Evolutionary conservation across 2,888 invertebrate species (phyloP).

Genomic region (Graphium colonna): DNA sequence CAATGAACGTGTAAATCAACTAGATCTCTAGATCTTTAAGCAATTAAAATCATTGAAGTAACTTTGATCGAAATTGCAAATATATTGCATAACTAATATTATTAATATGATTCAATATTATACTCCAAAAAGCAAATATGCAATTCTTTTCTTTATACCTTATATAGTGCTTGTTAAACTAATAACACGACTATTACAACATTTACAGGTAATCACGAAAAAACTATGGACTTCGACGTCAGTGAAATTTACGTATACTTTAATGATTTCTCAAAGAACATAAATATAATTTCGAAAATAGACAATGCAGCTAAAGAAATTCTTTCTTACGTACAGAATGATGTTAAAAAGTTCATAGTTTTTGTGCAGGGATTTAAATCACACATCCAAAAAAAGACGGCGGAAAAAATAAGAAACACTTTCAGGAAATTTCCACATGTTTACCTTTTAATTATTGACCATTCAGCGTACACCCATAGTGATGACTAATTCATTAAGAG

Average conservation of each 20-base stretch:
- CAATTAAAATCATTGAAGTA: too few species aligned
- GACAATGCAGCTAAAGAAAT: conserved; percentile 58
- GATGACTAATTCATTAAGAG: conserved; percentile 53
- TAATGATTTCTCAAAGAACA: conserved; percentile 52
- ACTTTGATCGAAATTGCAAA: too few species aligned
- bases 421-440: conserved; percentile 57
- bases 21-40: too few species aligned
- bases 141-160: too few species aligned
- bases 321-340: conserved; percentile 47
- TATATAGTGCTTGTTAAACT: too few species aligned
- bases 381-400: conserved; percentile 57
- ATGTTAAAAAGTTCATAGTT: conserved; percentile 51
- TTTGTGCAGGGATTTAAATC: conserved; percentile 67
- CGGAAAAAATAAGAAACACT: conserved; percentile 53
- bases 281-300: too few species aligned
- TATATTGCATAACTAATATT: too few species aligned
- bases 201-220: conserved; percentile 54
- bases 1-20: too few species aligned
- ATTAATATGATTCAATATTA: too few species aligned
- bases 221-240: conserved; percentile 50
- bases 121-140: too few species aligned
- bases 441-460: conserved; percentile 67
- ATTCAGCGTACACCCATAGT: conserved; percentile 63
- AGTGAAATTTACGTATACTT: conserved; percentile 56
- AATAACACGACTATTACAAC: too few species aligned